Percentiles rank a stretch among this genome's conserved stretches.
phyloP scores from a whole-genome alignment of 2,113 vertebrate genomes.

The Cavia porcellus region DNA sequence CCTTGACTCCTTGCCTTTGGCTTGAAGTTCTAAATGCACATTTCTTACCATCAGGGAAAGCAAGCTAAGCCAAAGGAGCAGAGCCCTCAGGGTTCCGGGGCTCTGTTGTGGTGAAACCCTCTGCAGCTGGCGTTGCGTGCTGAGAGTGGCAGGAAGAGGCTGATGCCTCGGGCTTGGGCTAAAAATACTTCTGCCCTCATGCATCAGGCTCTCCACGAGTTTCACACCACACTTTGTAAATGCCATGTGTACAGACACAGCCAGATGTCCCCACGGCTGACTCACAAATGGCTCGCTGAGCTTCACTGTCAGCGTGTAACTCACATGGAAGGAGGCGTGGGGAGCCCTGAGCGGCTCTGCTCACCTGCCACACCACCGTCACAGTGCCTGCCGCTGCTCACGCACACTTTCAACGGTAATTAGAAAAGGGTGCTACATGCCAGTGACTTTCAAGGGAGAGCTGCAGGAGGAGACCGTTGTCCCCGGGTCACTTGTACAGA shows the following conservation, averaged over 20 bases:
- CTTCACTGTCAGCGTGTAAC: fast-evolving
- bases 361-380: fast-evolving
- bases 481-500: fast-evolving
- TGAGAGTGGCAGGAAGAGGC: not conserved
- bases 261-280: conserved; percentile 23
- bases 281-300: not conserved
- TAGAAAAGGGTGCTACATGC: fast-evolving
- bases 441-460: not conserved
- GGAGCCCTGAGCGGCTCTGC: fast-evolving
- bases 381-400: not conserved
- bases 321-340: fast-evolving
- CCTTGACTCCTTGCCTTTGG: not conserved
- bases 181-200: not conserved
- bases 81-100: not conserved
- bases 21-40: not conserved
- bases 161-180: not conserved
- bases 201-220: not conserved
- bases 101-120: not conserved
- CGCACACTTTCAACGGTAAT: fast-evolving
- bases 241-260: fast-evolving
- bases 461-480: fast-evolving
- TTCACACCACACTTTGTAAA: not conserved
- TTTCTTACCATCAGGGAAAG: not conserved
- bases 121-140: not conserved
- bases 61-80: not conserved